Evolutionary conservation across 2,888 invertebrate genomes (phyloP), one percentile per base, ranked within the genome.

Genomic region (Alentia gelatinosa): DNA sequence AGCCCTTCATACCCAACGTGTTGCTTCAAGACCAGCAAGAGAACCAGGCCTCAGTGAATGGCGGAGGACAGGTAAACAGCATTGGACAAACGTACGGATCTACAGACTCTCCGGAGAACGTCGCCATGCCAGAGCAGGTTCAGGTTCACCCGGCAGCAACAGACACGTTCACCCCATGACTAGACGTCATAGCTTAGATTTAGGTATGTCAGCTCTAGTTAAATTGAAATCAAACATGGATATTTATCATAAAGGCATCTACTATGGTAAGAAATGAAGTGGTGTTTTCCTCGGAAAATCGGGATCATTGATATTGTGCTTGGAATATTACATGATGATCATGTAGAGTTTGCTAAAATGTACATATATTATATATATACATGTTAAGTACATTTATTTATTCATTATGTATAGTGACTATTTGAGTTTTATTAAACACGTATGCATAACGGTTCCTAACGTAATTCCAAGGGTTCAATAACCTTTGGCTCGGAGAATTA

Each of bases 1-100:
- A 92, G 90, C 89, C 92, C 84, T 92, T 92, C 74, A 91, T 92
- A n/a, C 92, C 92, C 26, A 91, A n/a, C 47, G 92, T 92, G 40
- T 50, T 92, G 39, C 86, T 91, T 68, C 30, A 84, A 30, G 92
- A 91, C 0, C 68, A 90, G 23, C 68, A 83, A 15, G 90, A 89
- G 37, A 37, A 7, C 26, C 68, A 39, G 26, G 63, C 40, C 0
- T 12, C 56, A 23, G 35, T 35, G n/a, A 89, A 89, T 39, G 74
- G 63, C 37, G 75, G 89, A 12, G 75, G 74, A 15, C 56, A 40
- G 47, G 89, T 74, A 23, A 89, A 89, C 89, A 89, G 63, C 33
- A 75, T 89, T 30, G 75, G 89, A 12, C 89, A 89, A 30, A 74
- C 68, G 7, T 89, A 89, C 63, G 89, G 89, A 9, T 68, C 89